Evolutionary conservation across 2,888 invertebrate species (phyloP).

Genomic region (Plebejus argus): DNA sequence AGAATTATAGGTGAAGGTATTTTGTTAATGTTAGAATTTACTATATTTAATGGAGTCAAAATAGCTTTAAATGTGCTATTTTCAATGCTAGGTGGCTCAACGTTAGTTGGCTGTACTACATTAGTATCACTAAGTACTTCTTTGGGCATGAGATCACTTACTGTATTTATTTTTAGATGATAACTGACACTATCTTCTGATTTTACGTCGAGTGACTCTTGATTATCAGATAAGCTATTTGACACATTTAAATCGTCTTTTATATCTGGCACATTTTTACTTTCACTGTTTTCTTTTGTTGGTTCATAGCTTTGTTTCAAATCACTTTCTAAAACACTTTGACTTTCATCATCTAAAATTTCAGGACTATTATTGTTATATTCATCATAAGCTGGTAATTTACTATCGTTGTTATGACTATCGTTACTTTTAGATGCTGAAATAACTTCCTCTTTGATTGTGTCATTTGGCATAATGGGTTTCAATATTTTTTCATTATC

Average conservation of each 20-base stretch:
- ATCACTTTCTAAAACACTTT: neutral
- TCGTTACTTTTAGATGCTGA: neutral
- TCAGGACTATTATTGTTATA: neutral
- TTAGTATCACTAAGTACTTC: slow-evolving; percentile 43
- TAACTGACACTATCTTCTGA: slow-evolving; percentile 66
- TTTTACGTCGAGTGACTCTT: slow-evolving; percentile 41
- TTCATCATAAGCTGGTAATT: neutral
- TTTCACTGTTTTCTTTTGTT: neutral
- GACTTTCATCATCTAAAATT: slow-evolving; percentile 11
- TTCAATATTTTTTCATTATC: neutral
- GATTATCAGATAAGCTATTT: slow-evolving; percentile 33
- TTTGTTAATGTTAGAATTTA: slow-evolving; percentile 51
- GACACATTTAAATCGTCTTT: slow-evolving; percentile 26
- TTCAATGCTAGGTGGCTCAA: slow-evolving; percentile 42
- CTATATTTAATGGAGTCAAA: slow-evolving; percentile 59
- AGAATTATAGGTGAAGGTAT: slow-evolving; percentile 60
- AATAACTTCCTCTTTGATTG: slow-evolving; percentile 10
- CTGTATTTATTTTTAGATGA: slow-evolving; percentile 69
- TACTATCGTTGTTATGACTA: slow-evolving; percentile 3
- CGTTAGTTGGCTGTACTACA: slow-evolving; percentile 44
- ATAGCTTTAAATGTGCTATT: slow-evolving; percentile 54
- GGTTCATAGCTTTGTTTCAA: neutral
- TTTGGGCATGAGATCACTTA: slow-evolving; percentile 53
- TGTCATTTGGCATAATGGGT: neutral
- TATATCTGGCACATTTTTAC: neutral